phyloP scores from a whole-genome alignment of 1,140 invertebrate genomes.

The Camponotus floridanus region DNA sequence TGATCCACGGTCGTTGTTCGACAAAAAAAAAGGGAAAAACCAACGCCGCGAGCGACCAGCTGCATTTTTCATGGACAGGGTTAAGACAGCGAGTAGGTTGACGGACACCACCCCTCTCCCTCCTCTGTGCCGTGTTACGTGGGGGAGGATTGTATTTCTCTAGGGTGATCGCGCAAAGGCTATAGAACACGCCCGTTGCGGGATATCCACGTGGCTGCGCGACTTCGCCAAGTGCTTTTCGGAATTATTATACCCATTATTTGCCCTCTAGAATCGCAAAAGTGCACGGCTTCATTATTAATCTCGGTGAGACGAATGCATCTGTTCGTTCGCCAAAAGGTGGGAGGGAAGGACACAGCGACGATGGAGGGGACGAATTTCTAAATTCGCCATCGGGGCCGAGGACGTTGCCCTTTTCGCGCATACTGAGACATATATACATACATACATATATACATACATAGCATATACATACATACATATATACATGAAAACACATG shows the following conservation, averaged over 20 bases:
- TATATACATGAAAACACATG: slow-evolving; percentile 18
- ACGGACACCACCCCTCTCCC: slow-evolving; percentile 22
- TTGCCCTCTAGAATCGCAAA: slow-evolving; percentile 64
- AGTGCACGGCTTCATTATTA: slow-evolving; percentile 66
- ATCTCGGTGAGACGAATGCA: slow-evolving; percentile 65
- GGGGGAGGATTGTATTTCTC: slow-evolving; percentile 17
- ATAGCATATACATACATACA: slow-evolving; percentile 49
- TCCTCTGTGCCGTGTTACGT: not conserved
- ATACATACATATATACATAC: slow-evolving; percentile 35
- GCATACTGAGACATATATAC: not conserved
- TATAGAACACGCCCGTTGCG: slow-evolving; percentile 28
- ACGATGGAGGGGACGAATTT: slow-evolving; percentile 45
- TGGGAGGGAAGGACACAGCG: not conserved
- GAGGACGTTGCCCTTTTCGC: slow-evolving; percentile 69
- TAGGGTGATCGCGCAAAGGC: slow-evolving; percentile 16
- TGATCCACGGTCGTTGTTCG: slow-evolving; percentile 23
- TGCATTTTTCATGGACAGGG: slow-evolving; percentile 49
- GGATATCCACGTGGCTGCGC: slow-evolving; percentile 1
- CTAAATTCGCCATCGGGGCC: slow-evolving; percentile 68
- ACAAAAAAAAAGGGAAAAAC: not conserved
- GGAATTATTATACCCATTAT: slow-evolving; percentile 46
- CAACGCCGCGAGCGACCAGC: not conserved
- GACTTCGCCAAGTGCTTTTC: slow-evolving; percentile 27
- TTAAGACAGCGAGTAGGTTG: slow-evolving; percentile 52
- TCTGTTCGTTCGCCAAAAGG: slow-evolving; percentile 41